Base-by-base conservation (phyloP, 2,113 vertebrate genomes). In the Genyomyrus donnyi region DNA sequence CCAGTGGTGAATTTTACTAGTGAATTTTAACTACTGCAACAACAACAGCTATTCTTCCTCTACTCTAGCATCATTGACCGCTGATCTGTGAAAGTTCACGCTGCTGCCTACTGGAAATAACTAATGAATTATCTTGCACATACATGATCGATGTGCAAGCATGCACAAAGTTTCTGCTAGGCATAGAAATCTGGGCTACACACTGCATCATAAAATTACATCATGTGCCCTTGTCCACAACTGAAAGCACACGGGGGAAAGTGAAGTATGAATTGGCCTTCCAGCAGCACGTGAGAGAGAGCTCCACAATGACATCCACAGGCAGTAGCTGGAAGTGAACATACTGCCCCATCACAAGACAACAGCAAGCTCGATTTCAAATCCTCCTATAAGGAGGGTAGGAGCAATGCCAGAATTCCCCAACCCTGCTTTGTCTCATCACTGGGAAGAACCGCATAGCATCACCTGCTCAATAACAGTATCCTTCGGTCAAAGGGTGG, bases 251-350 rank as follows among this genome's bases (percentile, higher is more conserved):
- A 48, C 0, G 7, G 7, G 7, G 24, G 5, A 27, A n/a, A 27
- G 24, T 62, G n/a, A 10, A 9, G 24, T 62, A 62, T 62, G 56
- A n/a, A 62, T 3, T 39, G n/a, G 56, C 35, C 48, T 46, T 31
- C n/a, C 49, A 45, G 52, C 50, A 49, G 53, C 27, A 9, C n/a
- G 90, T 35, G 58, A 10, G 77, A 31, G 48, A 31, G 35, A 88
- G 90, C 92, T 90, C 93, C 90, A 90, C 45, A 21, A 90, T 88
- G 93, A 94, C 93, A 93, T 93, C 93, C 92, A 88, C 90, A 94
- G 94, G 92, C 45, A 80, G 56, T 27, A 35, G 80, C 62, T 77
- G 24, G 89, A 27, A 52, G 39, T n/a, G 10, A 50, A 90, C 50
- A 80, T 52, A 70, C 66, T 15, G 31, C 6, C 21, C 3, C 27